phyloP scores from a whole-genome alignment of 35 echinoderm and acorn worm species.

The Diadema setosum region DNA sequence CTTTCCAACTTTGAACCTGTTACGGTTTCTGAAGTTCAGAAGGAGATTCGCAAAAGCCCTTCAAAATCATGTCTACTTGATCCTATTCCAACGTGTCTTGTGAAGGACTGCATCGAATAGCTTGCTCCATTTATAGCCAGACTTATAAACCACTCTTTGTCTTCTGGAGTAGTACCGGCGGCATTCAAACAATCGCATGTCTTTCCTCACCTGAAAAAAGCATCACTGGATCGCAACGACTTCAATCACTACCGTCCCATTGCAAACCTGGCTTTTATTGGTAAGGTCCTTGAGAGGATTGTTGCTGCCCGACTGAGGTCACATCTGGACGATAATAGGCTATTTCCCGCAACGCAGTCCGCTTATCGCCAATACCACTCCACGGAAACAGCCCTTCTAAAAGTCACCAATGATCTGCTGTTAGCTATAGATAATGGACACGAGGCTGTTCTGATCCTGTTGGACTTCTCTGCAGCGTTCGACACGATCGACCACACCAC shows the following conservation, averaged over 20 bases:
- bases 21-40: neutral
- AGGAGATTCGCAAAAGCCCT: constrained; percentile 8
- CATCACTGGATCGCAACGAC: neutral
- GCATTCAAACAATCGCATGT: constrained; percentile 3
- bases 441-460: too few species aligned
- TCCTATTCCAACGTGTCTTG: neutral
- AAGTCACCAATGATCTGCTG: too few species aligned
- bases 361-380: too few species aligned
- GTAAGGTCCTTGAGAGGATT: constrained; percentile 20
- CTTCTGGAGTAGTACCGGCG: constrained; percentile 24
- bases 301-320: neutral
- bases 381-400: too few species aligned
- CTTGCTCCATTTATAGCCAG: constrained; percentile 16
- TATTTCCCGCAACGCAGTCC: too few species aligned
- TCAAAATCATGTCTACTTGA: constrained; percentile 38
- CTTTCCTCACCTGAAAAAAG: constrained; percentile 39
- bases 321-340: too few species aligned
- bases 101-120: constrained; percentile 26
- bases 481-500: too few species aligned
- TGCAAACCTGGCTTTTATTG: constrained; percentile 18
- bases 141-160: constrained; percentile 38
- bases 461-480: too few species aligned
- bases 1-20: neutral
- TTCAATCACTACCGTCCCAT: constrained; percentile 36
- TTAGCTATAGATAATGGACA: too few species aligned